A percentile compares a stretch with the other conserved stretches of the same genome.
phyloP scores from a whole-genome alignment of 2,888 invertebrate species.

The Tipula unca region DNA sequence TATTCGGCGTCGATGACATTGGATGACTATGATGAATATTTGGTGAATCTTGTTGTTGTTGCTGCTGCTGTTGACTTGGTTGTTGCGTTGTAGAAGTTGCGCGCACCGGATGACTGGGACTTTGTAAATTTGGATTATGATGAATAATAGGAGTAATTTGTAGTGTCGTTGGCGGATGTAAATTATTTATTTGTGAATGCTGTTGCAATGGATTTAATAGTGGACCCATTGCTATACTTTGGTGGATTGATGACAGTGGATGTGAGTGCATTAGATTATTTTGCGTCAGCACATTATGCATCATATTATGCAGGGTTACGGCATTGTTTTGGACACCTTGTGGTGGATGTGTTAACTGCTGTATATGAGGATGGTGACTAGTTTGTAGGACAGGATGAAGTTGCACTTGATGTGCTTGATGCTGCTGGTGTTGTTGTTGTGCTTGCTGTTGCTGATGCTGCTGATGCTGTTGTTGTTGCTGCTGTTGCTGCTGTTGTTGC shows the following conservation, averaged over 20 bases:
- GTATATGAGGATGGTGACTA: conserved; percentile 9
- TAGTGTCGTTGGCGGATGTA: conserved; percentile 27
- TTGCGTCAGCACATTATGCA: conserved; percentile 34
- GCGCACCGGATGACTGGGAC: conserved; percentile 32
- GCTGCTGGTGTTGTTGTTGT: conserved; percentile 27
- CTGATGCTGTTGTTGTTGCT: conserved; percentile 25
- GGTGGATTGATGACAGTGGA: background rate
- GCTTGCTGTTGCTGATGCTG: conserved; percentile 27
- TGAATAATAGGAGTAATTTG: conserved; percentile 32
- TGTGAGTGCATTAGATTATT: conserved; percentile 34
- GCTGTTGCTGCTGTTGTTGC: conserved; percentile 17
- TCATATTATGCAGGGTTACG: conserved; percentile 32
- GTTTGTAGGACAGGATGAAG: conserved; percentile 27
- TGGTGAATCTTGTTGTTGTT: conserved; percentile 27
- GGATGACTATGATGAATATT: conserved; percentile 23
- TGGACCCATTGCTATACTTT: conserved; percentile 30
- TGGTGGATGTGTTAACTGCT: conserved; percentile 29
- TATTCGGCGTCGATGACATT: background rate
- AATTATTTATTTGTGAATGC: conserved; percentile 24
- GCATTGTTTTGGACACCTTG: conserved; percentile 22
- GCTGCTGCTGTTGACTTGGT: background rate
- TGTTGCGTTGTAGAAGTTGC: conserved; percentile 28
- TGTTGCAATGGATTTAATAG: conserved; percentile 28
- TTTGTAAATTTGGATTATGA: conserved; percentile 29
- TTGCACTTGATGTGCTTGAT: conserved; percentile 30